phyloP scores from a whole-genome alignment of 2,888 invertebrate genomes.

The Erebia aethiops region DNA sequence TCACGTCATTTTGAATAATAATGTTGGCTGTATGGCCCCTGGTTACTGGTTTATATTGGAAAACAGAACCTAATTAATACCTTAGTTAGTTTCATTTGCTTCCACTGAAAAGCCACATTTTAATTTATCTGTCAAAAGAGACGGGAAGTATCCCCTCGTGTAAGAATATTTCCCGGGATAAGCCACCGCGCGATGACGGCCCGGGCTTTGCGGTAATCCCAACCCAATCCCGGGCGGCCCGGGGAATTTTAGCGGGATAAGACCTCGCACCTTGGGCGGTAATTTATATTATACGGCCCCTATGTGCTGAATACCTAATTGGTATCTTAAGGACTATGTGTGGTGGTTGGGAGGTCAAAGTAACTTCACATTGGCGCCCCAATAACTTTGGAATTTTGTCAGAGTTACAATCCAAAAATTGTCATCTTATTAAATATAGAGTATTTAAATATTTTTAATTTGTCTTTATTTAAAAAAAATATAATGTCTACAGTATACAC shows the following conservation, averaged over 20 bases:
- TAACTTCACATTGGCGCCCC: neutral
- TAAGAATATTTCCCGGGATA: slow-evolving; percentile 61
- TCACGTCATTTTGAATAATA: no score
- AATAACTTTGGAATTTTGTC: no score
- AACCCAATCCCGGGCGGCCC: slow-evolving; percentile 41
- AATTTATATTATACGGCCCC: slow-evolving; percentile 45
- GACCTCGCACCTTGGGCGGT: slow-evolving; percentile 42
- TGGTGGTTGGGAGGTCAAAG: neutral
- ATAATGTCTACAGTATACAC: no score
- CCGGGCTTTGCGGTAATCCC: slow-evolving; percentile 45
- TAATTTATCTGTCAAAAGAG: slow-evolving; percentile 23
- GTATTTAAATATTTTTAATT: no score
- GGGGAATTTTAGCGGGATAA: slow-evolving; percentile 48
- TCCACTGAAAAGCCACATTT: neutral
- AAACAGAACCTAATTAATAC: no score
- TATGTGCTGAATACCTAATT: slow-evolving; percentile 44
- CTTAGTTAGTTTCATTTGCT: no score
- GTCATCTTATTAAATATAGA: no score
- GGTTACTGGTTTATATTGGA: no score
- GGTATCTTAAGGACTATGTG: slow-evolving; percentile 22
- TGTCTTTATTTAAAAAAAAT: no score
- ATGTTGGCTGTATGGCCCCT: no score
- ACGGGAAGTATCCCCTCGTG: slow-evolving; percentile 50
- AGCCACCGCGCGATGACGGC: slow-evolving; percentile 63
- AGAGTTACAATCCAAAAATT: no score